phyloP scores from a whole-genome alignment of 2,888 invertebrate species.

The Aphodius granarius region DNA sequence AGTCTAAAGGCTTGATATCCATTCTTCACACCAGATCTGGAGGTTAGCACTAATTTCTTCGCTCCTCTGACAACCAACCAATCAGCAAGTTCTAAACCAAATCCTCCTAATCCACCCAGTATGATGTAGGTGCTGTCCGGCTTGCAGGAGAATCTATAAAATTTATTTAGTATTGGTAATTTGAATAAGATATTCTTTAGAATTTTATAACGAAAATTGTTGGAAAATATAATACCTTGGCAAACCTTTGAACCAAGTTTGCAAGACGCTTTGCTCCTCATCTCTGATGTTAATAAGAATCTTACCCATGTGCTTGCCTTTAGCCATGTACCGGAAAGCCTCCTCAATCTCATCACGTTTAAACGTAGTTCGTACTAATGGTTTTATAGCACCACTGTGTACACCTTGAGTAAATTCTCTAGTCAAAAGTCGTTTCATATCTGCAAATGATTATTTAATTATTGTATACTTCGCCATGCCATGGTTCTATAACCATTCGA shows the following conservation, averaged over 20 bases:
- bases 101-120: constrained; percentile 86
- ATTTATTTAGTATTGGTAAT: background rate
- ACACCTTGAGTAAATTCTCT: background rate
- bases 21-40: constrained; percentile 75
- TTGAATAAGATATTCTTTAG: background rate
- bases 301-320: constrained; percentile 83
- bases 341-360: constrained; percentile 66
- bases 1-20: constrained; percentile 81
- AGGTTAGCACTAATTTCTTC: constrained; percentile 75
- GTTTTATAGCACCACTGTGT: constrained; percentile 65
- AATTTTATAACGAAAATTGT: background rate
- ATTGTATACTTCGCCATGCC: background rate
- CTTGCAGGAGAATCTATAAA: constrained; percentile 25
- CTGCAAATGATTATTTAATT: constrained; percentile 20
- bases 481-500: background rate
- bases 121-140: constrained; percentile 57
- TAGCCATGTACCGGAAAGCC: constrained; percentile 68
- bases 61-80: constrained; percentile 86
- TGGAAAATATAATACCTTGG: constrained; percentile 31
- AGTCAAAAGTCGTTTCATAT: constrained; percentile 48
- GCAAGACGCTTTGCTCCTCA: constrained; percentile 37
- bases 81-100: constrained; percentile 85
- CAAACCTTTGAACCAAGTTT: constrained; percentile 26
- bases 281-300: constrained; percentile 52
- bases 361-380: constrained; percentile 68